Evolutionary conservation across 2,797 vertebrate genomes (phyloP), one percentile per base, ranked within the genome.

Genomic region (Rhabdomys pumilio): DNA sequence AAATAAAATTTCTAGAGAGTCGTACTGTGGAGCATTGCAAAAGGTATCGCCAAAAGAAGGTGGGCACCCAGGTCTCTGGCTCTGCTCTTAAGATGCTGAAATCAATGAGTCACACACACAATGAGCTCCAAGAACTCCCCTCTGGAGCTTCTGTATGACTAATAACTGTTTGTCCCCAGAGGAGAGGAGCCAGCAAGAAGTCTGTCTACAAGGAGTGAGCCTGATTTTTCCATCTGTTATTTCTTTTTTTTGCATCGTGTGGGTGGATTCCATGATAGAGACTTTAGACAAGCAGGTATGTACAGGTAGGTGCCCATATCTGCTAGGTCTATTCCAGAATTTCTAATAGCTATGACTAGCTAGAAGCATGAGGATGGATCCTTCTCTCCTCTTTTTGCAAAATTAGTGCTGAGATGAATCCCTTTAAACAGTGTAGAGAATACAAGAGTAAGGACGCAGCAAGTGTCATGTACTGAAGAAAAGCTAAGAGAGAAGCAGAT

Each of bases 181-280:
- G 82, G 82, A 85, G 26, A 22, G 61, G 22, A 91, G 69, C 34
- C n/a, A 95, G 41, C 15, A 85, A 20, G 61, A 53, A 90, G 20
- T 77, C 72, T 92, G 4, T 65, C 22, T 90, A 11, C 81, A 63
- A 77, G 67, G 38, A 20, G 11, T 72, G 75, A 19, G 67, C 63
- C 55, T 86, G 22, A 55, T 83, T 94, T 96, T 95, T 87, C 83
- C 65, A 50, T 50, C 63, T 96, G 67, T 57, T 75, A 22, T 63
- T 92, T 93, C 73, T 91, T 90, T 92, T 92, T 79, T 50, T 15
- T 75, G 26, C n/a, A 53, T 72, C 31, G 79, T 91, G 47, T 61
- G 22, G 19, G 3, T 83, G 12, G 69, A n/a, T 84, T 83, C 83
- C 50, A 29, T 76, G 50, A 9, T 24, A 38, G 34, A 47, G 22